Evolutionary conservation across 2,888 invertebrate genomes (phyloP), one percentile per base, ranked within the genome.

Genomic region (Sturmia bella): DNA sequence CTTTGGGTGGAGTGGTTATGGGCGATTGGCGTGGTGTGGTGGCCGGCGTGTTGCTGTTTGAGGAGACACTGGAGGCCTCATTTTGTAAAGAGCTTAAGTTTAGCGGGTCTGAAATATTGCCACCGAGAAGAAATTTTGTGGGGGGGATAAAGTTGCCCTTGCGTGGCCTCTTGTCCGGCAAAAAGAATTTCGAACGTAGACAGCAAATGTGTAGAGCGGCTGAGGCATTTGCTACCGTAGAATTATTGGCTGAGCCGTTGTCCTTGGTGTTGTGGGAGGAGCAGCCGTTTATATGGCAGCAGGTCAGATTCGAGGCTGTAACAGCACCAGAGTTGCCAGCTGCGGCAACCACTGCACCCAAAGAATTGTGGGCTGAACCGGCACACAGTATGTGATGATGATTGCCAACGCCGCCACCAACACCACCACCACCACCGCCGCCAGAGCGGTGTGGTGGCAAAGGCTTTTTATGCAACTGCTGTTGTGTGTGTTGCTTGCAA

Each of bases 81-180:
- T 96, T 95, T 91, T 95, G 96, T 86, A 99, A 92, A 88, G 98
- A 97, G 88, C 97, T 97, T 80, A 99, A 91, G 92, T 99, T 99
- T 56, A 99, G 91, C 0, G 98, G 99, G 92, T 99, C 99, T 85
- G 95, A 95, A 85, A 98, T 98, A 90, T 97, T 98, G 9, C 98
- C 99, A 54, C 98, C 99, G 1, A 98, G 93, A 12, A 90, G 84
- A 91, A 99, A 98, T 90, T 98, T 98, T 0, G 97, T 97, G 0
- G 98, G 98, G 66, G 97, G 95, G 86, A 97, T 96, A 85, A 95
- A 94, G 72, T 93, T 93, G 85, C 95, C 94, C 87, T 95, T 95
- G 84, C 95, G 94, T 64, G 95, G 93, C 75, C 95, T 93, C 87
- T 95, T 95, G 86, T 94, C 93, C 0, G 95, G 94, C 59, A 95